These are phyloP conservation scores for Megalops atlanticus DNA, from an alignment of 2,113 vertebrate genomes.

Conservation along the genomic window DNA sequence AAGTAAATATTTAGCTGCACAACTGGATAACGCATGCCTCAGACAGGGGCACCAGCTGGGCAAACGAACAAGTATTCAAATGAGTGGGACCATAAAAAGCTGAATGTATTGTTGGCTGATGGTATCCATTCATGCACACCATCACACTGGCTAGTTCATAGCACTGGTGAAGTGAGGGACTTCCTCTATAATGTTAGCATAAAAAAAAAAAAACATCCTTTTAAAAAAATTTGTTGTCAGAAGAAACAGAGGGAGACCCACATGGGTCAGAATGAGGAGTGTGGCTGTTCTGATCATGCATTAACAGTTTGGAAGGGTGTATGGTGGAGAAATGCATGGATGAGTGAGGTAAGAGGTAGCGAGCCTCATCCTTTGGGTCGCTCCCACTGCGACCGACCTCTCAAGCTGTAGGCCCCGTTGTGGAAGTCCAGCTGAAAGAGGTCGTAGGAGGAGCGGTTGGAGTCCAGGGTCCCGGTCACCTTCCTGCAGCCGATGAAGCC, in stretches of 20 bases:
- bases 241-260: too few species aligned
- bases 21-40: not conserved
- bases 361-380: too few species aligned
- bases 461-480: slow-evolving; percentile 93
- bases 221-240: not conserved
- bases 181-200: not conserved
- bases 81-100: not conserved
- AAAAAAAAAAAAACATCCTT: not conserved
- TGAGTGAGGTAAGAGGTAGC: not conserved
- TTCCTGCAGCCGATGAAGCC: slow-evolving; percentile 98
- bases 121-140: too few species aligned
- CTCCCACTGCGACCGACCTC: slow-evolving; percentile 70
- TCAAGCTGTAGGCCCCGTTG: slow-evolving; percentile 92
- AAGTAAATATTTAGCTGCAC: not conserved
- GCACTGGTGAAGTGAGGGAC: not conserved
- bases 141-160: not conserved
- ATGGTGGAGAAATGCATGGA: not conserved
- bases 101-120: not conserved
- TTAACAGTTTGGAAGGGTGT: not conserved
- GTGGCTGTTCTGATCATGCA: not conserved
- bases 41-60: not conserved
- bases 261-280: too few species aligned
- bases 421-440: slow-evolving; percentile 93
- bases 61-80: not conserved
- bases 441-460: slow-evolving; percentile 92